Percentiles rank a stretch among this genome's conserved stretches.
Conservation (phyloP, 1,140 invertebrate genomes). For the Zaprionus inermis region DNA sequence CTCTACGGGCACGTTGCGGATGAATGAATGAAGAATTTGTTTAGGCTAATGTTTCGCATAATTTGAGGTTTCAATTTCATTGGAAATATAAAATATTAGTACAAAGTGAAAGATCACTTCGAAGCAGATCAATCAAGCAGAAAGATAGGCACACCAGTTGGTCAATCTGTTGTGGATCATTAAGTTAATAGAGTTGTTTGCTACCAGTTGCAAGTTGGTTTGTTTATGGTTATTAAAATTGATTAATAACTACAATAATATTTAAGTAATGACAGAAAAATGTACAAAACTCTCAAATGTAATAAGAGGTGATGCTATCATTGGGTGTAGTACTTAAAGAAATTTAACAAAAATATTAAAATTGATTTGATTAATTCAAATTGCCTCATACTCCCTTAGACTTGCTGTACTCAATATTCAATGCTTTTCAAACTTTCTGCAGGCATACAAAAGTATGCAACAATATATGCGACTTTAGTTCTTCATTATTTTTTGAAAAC, state of each 20-base stretch:
- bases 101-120: slow-evolving; percentile 54
- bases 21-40: slow-evolving; percentile 16
- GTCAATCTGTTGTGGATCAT: slow-evolving; percentile 18
- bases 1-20: slow-evolving; percentile 14
- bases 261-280: neutral
- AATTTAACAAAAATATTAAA: neutral
- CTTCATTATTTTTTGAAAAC: neutral
- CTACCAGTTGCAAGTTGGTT: slow-evolving; percentile 1
- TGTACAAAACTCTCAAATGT: neutral
- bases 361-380: neutral
- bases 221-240: slow-evolving; percentile 9
- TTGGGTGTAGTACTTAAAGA: neutral
- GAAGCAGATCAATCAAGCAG: slow-evolving; percentile 23
- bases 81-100: slow-evolving; percentile 53
- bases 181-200: slow-evolving; percentile 49
- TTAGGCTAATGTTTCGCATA: slow-evolving; percentile 25
- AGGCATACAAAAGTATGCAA: slow-evolving; percentile 31
- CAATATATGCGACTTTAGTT: neutral
- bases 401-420: too few relatives aligned
- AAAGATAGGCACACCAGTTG: slow-evolving; percentile 4
- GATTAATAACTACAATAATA: neutral
- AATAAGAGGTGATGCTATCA: neutral
- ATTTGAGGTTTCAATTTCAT: slow-evolving; percentile 44
- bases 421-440: neutral
- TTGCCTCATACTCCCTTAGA: neutral